phyloP scores from a whole-genome alignment of 2,113 vertebrate species.

The Dromaius novaehollandiae region DNA sequence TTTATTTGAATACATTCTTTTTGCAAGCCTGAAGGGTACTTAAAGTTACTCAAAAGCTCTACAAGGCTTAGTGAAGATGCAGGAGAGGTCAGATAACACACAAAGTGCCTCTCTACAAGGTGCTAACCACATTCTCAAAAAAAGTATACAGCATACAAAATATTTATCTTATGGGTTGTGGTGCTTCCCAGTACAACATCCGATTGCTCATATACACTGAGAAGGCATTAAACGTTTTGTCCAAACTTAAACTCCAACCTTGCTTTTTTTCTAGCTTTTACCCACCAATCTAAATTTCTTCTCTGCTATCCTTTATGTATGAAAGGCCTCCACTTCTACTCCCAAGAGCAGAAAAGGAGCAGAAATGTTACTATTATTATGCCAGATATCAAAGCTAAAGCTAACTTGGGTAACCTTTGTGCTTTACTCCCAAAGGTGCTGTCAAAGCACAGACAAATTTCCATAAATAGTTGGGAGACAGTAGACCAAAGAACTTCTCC shows the following conservation, averaged over 20 bases:
- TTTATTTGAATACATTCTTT: not conserved
- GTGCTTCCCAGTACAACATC: not conserved
- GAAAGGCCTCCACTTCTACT: not conserved
- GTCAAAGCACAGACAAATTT: not conserved
- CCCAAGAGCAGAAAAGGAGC: not conserved
- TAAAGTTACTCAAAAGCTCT: not conserved
- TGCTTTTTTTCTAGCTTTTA: not conserved
- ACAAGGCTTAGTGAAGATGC: not conserved
- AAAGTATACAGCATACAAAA: not conserved
- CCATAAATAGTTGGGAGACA: not conserved
- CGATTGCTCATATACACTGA: not conserved
- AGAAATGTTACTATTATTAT: not conserved
- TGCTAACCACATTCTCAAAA: not conserved
- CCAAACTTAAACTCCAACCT: not conserved
- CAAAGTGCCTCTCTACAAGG: not conserved
- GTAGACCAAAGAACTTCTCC: no score
- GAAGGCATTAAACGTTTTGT: not conserved
- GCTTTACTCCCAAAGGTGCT: not conserved
- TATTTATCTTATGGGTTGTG: not conserved
- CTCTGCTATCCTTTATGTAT: not conserved
- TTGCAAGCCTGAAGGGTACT: not conserved
- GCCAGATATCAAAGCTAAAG: not conserved
- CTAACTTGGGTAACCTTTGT: not conserved
- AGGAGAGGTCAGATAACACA: not conserved
- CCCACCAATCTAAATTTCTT: not conserved